These are phyloP conservation scores for Balanococcus diminutus DNA, from an alignment of 2,888 invertebrate species.

Conservation along the genomic window DNA sequence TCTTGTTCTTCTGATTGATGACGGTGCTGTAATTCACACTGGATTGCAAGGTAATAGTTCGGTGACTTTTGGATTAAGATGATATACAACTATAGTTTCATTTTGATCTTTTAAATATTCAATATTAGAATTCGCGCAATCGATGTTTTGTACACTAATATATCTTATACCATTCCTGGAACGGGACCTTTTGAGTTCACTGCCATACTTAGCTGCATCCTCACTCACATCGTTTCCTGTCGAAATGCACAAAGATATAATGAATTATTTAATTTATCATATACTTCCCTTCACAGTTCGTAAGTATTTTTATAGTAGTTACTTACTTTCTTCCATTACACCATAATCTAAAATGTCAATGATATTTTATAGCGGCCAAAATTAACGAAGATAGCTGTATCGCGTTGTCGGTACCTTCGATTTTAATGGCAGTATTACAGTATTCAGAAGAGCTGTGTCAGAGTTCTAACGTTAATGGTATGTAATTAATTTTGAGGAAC, in stretches of 20 bases:
- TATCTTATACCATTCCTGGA: constrained; percentile 90
- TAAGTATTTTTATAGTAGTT: constrained; percentile 78
- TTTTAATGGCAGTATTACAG: constrained; percentile 94
- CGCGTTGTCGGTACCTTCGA: constrained; percentile 86
- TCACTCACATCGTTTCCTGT: constrained; percentile 91
- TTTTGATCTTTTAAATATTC: constrained; percentile 68
- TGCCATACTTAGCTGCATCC: constrained; percentile 93
- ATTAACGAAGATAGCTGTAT: constrained; percentile 78
- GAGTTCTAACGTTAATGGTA: constrained; percentile 39
- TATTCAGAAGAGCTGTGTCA: constrained; percentile 71
- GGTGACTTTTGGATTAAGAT: not conserved
- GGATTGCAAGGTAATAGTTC: constrained; percentile 64
- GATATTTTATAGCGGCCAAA: constrained; percentile 66
- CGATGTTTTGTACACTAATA: constrained; percentile 74
- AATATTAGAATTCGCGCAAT: constrained; percentile 94
- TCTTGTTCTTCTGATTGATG: constrained; percentile 85
- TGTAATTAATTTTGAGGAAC: not conserved
- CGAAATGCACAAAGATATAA: constrained; percentile 89
- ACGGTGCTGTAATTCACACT: constrained; percentile 88
- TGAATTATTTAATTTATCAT: constrained; percentile 93
- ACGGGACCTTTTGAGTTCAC: constrained; percentile 91
- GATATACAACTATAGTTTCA: not conserved
- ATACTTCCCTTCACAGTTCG: constrained; percentile 95
- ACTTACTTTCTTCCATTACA: constrained; percentile 96
- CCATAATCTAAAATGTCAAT: constrained; percentile 60